Base-by-base conservation (phyloP, 2,797 vertebrate species). In the Takifugu rubripes region DNA sequence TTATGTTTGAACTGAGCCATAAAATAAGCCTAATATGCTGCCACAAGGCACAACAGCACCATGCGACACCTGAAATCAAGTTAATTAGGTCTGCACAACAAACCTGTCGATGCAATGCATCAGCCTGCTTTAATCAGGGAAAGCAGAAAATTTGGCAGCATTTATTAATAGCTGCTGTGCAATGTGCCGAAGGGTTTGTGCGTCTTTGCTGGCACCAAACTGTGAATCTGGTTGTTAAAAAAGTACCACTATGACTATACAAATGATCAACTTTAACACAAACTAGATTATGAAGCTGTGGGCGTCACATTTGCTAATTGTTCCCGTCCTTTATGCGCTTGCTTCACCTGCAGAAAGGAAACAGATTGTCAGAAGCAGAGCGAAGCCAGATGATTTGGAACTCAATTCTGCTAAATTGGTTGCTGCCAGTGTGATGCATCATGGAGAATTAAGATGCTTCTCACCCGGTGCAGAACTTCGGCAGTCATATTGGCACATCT, bases 371-470 rank as follows among this genome's bases (percentile, higher is more conserved):
- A 84, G 84, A 86, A 84, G 77, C 84, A 83, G 84, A 85, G 84
- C 84, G 82, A 86, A 83, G 77, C 75, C 79, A 89, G 86, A 88
- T 89, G 89, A 92, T 91, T 89, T 89, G 91, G 86, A 84, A 85
- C 88, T 86, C 82, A 88, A 87, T 90, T 89, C 82, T 78, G 77
- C 85, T 84, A 90, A 91, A 92, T 92, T 91, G 90, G 87, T 90
- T 88, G 85, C 87, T 87, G 90, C 89, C 90, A 90, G 87, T 77
- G 69, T 82, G 85, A 92, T 91, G 88, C 87, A 92, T 92, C 91
- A 91, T 72, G 66, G 80, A 83, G 83, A 91, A 92, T 92, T 91
- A 92, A 88, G 87, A 91, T 85, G 84, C 81, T 77, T 84, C 79
- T 86, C 80, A 83, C 78, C 85, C 58, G 87, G 81, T 82, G 75